These are phyloP conservation scores for Garrulus glandarius DNA, from an alignment of 2,797 vertebrate species.

Conservation along the genomic window DNA sequence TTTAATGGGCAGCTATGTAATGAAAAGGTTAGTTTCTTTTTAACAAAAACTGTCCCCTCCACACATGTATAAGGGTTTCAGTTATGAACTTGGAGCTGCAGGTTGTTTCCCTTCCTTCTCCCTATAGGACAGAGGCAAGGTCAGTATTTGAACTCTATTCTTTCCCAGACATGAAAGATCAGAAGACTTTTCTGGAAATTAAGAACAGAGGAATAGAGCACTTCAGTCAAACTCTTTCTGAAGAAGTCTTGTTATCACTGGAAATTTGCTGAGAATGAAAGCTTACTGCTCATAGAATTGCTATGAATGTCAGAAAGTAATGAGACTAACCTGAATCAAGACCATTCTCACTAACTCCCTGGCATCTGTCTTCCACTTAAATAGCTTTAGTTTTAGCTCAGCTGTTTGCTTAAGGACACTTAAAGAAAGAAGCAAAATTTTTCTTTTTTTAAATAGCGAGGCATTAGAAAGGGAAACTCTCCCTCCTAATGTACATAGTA, in stretches of 20 bases:
- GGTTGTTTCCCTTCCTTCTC: neutral
- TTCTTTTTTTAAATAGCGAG: neutral
- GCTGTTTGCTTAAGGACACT: neutral
- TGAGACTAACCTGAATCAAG: neutral
- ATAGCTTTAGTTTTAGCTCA: conserved; percentile 8
- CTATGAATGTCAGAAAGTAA: neutral
- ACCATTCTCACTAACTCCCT: neutral
- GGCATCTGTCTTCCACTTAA: neutral
- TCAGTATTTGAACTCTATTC: neutral
- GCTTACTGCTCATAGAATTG: neutral
- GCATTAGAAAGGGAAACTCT: neutral
- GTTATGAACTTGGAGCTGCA: neutral
- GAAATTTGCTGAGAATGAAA: conserved; percentile 1
- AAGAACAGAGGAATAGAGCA: neutral
- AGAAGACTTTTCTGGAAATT: neutral
- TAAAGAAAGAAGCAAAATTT: neutral
- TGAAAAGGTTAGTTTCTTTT: neutral
- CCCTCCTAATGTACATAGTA: neutral
- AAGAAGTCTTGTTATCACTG: neutral
- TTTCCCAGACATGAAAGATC: neutral
- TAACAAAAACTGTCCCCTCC: neutral
- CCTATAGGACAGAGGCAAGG: neutral
- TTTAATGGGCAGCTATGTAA: neutral
- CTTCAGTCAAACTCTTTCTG: neutral
- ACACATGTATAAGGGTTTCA: neutral